Evolutionary conservation across 2,113 vertebrate species (phyloP).

Genomic region (Phoxinus phoxinus): DNA sequence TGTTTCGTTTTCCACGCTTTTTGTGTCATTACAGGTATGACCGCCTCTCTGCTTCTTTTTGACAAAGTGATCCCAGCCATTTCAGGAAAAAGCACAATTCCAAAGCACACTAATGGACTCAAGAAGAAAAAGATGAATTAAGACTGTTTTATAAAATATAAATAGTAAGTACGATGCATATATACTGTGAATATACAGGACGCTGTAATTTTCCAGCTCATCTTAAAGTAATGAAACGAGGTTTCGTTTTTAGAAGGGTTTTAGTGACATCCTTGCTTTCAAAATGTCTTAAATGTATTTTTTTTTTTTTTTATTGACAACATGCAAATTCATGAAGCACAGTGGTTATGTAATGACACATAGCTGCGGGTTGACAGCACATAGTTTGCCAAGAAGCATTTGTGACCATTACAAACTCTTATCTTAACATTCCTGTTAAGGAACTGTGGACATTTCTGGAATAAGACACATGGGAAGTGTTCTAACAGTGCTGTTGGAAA

Average conservation of each 20-base stretch:
- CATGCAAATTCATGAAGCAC: constrained; percentile 6
- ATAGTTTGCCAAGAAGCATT: neutral
- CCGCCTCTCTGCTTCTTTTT: constrained; percentile 71
- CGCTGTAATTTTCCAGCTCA: neutral
- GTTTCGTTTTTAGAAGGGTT: neutral
- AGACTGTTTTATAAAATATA: neutral
- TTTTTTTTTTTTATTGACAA: constrained; percentile 1
- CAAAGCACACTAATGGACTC: constrained; percentile 18
- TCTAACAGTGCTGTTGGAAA: neutral
- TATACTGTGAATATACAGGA: neutral
- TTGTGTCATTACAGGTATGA: constrained; percentile 63
- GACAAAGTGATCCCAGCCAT: constrained; percentile 61
- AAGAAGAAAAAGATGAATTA: constrained; percentile 63
- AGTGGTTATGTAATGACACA: neutral
- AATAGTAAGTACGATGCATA: neutral
- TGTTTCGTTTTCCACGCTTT: neutral
- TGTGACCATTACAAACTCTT: neutral
- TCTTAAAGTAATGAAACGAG: neutral
- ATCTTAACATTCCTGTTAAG: too few species aligned
- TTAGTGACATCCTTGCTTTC: neutral
- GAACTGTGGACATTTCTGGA: constrained; percentile 25
- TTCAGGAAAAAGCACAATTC: constrained; percentile 42
- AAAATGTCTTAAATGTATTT: neutral
- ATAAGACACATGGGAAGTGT: neutral
- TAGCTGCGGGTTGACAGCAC: neutral